Percentiles rank a stretch among this genome's conserved stretches.
Conservation (phyloP, 2,888 invertebrate genomes). For the Pterostichus niger region DNA sequence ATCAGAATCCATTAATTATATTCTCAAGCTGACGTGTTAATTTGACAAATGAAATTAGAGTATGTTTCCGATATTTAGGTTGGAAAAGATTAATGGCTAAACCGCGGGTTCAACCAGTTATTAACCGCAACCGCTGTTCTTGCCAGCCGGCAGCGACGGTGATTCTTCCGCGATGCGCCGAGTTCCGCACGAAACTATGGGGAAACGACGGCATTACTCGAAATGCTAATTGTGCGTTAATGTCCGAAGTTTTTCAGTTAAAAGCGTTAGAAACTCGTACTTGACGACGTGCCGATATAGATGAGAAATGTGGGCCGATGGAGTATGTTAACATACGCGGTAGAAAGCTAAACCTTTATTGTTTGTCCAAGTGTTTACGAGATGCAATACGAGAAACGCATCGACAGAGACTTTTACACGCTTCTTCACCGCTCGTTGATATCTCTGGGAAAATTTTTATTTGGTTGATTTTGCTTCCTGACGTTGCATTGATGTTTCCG, state of each 20-base stretch:
- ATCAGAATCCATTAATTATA: constrained; percentile 53
- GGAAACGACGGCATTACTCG: neutral
- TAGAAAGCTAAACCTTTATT: constrained; percentile 61
- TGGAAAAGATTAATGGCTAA: constrained; percentile 58
- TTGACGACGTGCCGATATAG: constrained; percentile 19
- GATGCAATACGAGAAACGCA: constrained; percentile 33
- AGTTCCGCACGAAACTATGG: neutral
- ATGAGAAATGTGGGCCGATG: constrained; percentile 52
- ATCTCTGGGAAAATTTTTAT: neutral
- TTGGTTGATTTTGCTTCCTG: neutral
- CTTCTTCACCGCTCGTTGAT: neutral
- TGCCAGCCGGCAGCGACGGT: constrained; percentile 14
- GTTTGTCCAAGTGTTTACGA: constrained; percentile 57
- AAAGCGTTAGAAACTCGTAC: constrained; percentile 59
- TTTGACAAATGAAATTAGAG: constrained; percentile 56
- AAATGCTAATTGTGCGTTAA: constrained; percentile 19
- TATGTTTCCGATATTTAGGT: constrained; percentile 47
- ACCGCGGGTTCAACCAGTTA: constrained; percentile 3
- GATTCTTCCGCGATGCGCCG: neutral
- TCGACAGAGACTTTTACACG: neutral
- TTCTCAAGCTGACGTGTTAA: constrained; percentile 48
- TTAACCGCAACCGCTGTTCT: constrained; percentile 25
- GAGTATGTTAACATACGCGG: constrained; percentile 36
- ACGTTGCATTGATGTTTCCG: constrained; percentile 11
- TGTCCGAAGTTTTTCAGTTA: constrained; percentile 7